Conservation (phyloP, 92 coral and sea anemone species). For the Epizoanthus scotinus region DNA sequence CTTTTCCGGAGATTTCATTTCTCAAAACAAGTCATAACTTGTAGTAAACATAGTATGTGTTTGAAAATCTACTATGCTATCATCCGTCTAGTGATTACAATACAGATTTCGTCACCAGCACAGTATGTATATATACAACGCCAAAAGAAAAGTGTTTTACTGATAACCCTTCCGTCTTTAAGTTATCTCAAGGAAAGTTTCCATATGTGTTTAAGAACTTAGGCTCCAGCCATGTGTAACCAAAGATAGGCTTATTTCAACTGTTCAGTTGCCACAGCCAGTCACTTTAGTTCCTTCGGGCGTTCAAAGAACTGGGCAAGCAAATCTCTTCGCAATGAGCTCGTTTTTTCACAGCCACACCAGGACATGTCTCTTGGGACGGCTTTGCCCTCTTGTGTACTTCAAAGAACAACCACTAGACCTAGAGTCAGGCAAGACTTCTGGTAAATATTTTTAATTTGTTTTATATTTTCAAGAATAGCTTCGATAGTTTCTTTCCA, state of each 20-base stretch:
- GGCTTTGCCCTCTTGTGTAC: conserved; percentile 65
- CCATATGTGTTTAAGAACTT: conserved; percentile 78
- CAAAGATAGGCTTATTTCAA: conserved; percentile 64
- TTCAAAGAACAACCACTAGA: conserved; percentile 28
- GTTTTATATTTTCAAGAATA: background rate
- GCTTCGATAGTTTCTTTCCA: background rate
- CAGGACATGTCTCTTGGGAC: conserved; percentile 74
- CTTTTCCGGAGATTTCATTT: conserved; percentile 58
- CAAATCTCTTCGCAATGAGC: conserved; percentile 36
- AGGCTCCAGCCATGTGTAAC: conserved; percentile 72
- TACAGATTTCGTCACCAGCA: conserved; percentile 83
- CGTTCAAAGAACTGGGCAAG: conserved; percentile 17
- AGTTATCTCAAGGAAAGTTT: conserved; percentile 83
- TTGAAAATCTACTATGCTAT: conserved; percentile 75
- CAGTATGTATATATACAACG: conserved; percentile 85
- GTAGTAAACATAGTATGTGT: conserved; percentile 79
- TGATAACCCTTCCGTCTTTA: conserved; percentile 85
- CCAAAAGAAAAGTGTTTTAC: conserved; percentile 67
- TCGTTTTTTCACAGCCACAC: conserved; percentile 44
- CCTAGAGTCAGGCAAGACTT: conserved; percentile 17
- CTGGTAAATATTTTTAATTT: conserved; percentile 65
- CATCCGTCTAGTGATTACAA: conserved; percentile 83
- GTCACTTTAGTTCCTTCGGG: conserved; percentile 15
- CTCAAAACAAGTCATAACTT: conserved; percentile 63
- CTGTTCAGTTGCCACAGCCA: conserved; percentile 44